Percentiles rank a stretch among this genome's conserved stretches.
Conservation (phyloP, 2,797 vertebrate species). For the Thunnus albacares region DNA sequence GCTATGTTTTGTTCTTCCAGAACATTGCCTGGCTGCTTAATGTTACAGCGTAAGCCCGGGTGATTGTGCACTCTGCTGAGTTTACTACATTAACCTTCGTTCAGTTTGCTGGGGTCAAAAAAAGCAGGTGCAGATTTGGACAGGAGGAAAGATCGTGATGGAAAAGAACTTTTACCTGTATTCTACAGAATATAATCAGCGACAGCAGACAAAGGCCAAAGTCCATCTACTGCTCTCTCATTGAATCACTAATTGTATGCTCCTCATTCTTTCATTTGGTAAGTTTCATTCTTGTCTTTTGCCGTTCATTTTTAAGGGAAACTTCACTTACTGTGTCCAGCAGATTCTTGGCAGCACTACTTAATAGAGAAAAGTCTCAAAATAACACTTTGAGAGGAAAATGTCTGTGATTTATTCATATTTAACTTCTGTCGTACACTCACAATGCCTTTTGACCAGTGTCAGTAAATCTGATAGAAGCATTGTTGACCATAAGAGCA, state of each 20-base stretch:
- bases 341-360: not conserved
- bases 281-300: conserved; percentile 11
- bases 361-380: not conserved
- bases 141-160: not conserved
- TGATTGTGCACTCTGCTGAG: not conserved
- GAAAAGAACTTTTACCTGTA: not conserved
- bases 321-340: conserved; percentile 15
- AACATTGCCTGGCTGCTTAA: not conserved
- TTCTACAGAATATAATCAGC: not conserved
- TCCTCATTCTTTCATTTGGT: conserved; percentile 10
- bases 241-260: not conserved
- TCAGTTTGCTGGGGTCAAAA: not conserved
- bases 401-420: not conserved
- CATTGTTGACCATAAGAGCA: conserved; percentile 10
- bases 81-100: not conserved
- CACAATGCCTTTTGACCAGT: not conserved
- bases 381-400: not conserved
- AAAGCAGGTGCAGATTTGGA: not conserved
- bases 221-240: not conserved
- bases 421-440: not conserved
- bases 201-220: not conserved
- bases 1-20: not conserved
- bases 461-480: not conserved
- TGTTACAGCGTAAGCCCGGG: not conserved
- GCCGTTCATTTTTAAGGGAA: conserved; percentile 1